A percentile compares a stretch with the other conserved stretches of the same genome.
Evolutionary conservation across 2,113 vertebrate genomes (phyloP).

Genomic region (Cheirogaleus medius): DNA sequence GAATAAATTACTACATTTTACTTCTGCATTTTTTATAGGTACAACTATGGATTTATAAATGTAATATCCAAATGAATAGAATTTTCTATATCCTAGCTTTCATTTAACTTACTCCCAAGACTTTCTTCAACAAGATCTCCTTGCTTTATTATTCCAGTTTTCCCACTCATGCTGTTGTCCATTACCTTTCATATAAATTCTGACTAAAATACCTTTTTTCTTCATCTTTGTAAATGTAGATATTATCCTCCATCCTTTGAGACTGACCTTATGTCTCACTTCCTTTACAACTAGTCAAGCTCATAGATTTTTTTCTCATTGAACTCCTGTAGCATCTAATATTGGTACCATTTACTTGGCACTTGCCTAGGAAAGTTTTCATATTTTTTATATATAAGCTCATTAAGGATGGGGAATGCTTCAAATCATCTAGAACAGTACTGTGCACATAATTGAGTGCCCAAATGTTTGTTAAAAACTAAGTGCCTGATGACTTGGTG

Average conservation of each 20-base stretch:
- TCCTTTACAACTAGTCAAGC: neutral
- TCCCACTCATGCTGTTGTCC: neutral
- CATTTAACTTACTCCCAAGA: neutral
- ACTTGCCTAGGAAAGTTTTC: neutral
- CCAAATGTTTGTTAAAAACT: conserved; percentile 18
- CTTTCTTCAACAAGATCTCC: neutral
- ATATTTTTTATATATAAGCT: neutral
- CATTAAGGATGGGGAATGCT: neutral
- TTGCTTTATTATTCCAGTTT: neutral
- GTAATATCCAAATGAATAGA: neutral
- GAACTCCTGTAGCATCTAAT: neutral
- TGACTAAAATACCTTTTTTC: neutral
- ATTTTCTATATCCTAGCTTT: conserved; percentile 22
- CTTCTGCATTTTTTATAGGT: neutral
- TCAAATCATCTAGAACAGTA: conserved; percentile 7
- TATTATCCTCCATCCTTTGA: neutral
- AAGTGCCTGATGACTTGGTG: neutral
- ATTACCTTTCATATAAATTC: neutral
- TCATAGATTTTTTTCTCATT: neutral
- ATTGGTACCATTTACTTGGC: neutral
- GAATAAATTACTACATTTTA: neutral
- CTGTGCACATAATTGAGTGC: neutral
- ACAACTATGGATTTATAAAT: neutral
- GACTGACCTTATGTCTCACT: neutral
- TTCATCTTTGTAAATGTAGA: neutral